phyloP scores from a whole-genome alignment of 2,113 vertebrate species.

The Poeciliopsis occidentalis region DNA sequence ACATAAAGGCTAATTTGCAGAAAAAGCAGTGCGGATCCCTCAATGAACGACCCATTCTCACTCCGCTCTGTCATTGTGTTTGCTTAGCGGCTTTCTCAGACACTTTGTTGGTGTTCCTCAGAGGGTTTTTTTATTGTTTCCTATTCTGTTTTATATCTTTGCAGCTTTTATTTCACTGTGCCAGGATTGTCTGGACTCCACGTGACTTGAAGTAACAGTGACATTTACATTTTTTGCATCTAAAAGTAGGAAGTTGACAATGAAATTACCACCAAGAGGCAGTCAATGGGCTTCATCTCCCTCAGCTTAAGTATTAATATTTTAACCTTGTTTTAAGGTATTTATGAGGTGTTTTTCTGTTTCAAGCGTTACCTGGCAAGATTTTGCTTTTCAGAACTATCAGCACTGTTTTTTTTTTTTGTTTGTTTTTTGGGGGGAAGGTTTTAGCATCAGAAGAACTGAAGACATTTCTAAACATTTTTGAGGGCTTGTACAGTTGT shows the following conservation, averaged over 20 bases:
- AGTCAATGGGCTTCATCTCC: background rate
- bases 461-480: too few relatives aligned
- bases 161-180: background rate
- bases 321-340: too few relatives aligned
- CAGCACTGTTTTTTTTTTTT: too few relatives aligned
- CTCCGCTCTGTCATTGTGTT: background rate
- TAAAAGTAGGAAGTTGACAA: background rate
- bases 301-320: background rate
- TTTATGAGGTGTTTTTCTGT: too few relatives aligned
- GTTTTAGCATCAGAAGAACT: too few relatives aligned
- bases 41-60: slow-evolving; percentile 16
- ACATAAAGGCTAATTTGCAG: slow-evolving; percentile 5
- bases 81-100: slow-evolving; percentile 2
- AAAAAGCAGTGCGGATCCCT: background rate
- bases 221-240: background rate
- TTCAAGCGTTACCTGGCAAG: too few relatives aligned
- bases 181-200: slow-evolving; percentile 18
- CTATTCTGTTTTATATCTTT: slow-evolving; percentile 31
- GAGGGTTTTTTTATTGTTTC: slow-evolving; percentile 33
- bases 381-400: too few relatives aligned
- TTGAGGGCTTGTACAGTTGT: too few relatives aligned
- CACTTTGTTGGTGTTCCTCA: slow-evolving; percentile 5
- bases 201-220: background rate
- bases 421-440: too few relatives aligned
- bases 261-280: background rate